phyloP scores from a whole-genome alignment of 2,113 vertebrate genomes.

The Dissostichus mawsoni region DNA sequence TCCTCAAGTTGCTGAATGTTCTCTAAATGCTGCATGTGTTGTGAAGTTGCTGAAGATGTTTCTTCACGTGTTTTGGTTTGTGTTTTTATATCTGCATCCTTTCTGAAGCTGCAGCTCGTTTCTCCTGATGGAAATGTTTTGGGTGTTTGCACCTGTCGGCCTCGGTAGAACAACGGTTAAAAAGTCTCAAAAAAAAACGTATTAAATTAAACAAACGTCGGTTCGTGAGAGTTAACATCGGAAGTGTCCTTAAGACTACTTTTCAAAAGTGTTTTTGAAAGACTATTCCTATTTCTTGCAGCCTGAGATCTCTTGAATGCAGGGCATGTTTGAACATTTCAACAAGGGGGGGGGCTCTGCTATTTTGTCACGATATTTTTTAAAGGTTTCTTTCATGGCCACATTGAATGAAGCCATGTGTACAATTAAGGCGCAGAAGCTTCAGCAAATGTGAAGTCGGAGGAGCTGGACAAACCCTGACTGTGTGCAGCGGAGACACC shows the following conservation, averaged over 20 bases:
- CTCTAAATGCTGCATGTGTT: too few species aligned
- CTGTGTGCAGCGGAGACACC: slow-evolving; percentile 87
- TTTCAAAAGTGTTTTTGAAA: slow-evolving; percentile 46
- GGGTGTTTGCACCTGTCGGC: too few species aligned
- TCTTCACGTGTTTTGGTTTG: too few species aligned
- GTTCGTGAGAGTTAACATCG: slow-evolving; percentile 39
- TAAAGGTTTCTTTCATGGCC: slow-evolving; percentile 70
- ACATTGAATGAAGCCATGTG: slow-evolving; percentile 77
- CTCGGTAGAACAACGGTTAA: slow-evolving; percentile 38
- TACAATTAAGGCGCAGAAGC: slow-evolving; percentile 79
- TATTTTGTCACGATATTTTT: slow-evolving; percentile 79
- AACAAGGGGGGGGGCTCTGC: slow-evolving; percentile 24
- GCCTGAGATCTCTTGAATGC: slow-evolving; percentile 45
- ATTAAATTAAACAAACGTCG: slow-evolving; percentile 24
- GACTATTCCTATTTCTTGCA: slow-evolving; percentile 45
- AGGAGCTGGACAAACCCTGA: slow-evolving; percentile 79
- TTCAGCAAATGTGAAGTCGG: slow-evolving; percentile 73
- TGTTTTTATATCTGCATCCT: too few species aligned
- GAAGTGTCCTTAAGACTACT: slow-evolving; percentile 58
- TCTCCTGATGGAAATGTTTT: too few species aligned
- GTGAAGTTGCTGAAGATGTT: too few species aligned
- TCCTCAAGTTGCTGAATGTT: too few species aligned
- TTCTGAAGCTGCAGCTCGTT: too few species aligned
- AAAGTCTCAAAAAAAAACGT: slow-evolving; percentile 32
- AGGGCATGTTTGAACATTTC: slow-evolving; percentile 73